Percentiles rank a stretch among this genome's conserved stretches.
Evolutionary conservation across 2,113 vertebrate species (phyloP).

Genomic region (Ptychochromis oligacanthus): DNA sequence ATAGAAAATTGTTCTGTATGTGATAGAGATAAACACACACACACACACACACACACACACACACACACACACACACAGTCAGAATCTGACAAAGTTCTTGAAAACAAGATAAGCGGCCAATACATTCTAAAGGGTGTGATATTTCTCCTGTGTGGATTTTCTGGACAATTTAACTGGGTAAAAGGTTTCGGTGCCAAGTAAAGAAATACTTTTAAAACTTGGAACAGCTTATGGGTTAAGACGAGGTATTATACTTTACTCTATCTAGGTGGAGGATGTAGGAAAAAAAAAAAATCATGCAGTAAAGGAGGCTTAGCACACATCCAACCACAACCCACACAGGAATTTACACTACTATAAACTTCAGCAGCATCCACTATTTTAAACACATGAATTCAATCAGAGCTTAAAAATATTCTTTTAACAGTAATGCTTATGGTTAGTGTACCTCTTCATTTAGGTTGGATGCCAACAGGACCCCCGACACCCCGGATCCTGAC

Average conservation of each 20-base stretch:
- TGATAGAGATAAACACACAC: too few species aligned
- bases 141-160: background rate
- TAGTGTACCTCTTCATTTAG: slow-evolving; percentile 94
- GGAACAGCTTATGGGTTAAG: background rate
- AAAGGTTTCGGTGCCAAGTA: background rate
- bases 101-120: background rate
- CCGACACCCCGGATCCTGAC: slow-evolving; percentile 91
- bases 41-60: background rate
- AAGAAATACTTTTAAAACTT: background rate
- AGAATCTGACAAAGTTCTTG: background rate
- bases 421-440: background rate
- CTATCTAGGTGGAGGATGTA: background rate
- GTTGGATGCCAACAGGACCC: slow-evolving; percentile 97
- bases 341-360: background rate
- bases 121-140: background rate
- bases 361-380: background rate
- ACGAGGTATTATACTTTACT: background rate
- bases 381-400: background rate
- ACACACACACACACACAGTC: background rate
- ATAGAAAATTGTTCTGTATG: too few species aligned
- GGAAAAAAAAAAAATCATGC: background rate
- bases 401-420: background rate
- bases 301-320: background rate
- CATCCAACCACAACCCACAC: slow-evolving; percentile 14
- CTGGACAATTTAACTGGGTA: background rate